These are phyloP conservation scores for Mormyrus lacerda DNA, from an alignment of 2,113 vertebrate genomes.

Conservation along the genomic window DNA sequence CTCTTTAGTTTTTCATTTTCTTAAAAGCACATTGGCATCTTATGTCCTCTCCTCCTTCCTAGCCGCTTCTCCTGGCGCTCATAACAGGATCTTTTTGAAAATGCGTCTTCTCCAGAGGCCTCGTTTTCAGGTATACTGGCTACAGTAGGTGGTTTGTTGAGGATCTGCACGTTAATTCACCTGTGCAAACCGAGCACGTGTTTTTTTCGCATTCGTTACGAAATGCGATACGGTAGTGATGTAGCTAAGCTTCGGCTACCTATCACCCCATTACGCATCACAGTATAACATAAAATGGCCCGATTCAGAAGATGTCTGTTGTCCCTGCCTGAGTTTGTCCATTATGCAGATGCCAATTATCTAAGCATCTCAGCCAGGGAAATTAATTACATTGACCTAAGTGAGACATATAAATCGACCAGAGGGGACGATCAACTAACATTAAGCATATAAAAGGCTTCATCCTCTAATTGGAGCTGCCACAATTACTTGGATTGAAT, in stretches of 20 bases:
- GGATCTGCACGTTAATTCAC: neutral
- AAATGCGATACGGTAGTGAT: neutral
- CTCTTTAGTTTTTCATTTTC: slow-evolving; percentile 28
- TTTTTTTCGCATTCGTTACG: neutral
- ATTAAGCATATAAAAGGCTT: neutral
- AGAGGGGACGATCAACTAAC: neutral
- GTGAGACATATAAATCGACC: neutral
- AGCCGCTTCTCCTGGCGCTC: neutral
- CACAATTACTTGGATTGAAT: neutral
- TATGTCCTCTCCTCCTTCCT: neutral
- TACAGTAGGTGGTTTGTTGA: neutral
- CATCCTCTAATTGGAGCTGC: neutral
- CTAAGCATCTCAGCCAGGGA: neutral
- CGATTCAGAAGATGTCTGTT: neutral
- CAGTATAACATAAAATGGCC: neutral
- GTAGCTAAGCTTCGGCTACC: neutral
- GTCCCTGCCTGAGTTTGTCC: neutral
- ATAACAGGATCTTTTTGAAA: neutral
- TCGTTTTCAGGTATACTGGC: neutral
- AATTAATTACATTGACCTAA: slow-evolving; percentile 1
- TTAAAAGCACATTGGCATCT: slow-evolving; percentile 36
- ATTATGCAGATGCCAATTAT: neutral
- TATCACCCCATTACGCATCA: neutral
- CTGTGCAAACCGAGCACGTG: neutral
- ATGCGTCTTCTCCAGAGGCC: neutral